phyloP scores from a whole-genome alignment of 2,797 vertebrate genomes.

The Hipposideros larvatus region DNA sequence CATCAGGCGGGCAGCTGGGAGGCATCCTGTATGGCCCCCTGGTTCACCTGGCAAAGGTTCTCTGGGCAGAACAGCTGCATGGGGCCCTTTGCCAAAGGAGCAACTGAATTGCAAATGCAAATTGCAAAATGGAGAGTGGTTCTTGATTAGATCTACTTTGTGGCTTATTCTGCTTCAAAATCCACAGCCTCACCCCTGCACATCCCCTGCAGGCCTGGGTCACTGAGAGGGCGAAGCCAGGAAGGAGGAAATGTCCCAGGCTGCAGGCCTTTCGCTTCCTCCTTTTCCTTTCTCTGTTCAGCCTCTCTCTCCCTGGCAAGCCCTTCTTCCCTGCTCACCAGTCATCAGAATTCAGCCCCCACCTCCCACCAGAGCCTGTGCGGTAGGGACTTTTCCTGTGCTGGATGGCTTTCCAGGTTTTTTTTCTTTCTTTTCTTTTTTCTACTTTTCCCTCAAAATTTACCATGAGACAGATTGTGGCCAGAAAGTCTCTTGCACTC shows the following conservation, averaged over 20 bases:
- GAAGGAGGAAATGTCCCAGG: background rate
- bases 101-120: constrained; percentile 9
- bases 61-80: background rate
- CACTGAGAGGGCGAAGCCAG: background rate
- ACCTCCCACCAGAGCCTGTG: background rate
- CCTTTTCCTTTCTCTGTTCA: background rate
- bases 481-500: background rate
- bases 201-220: background rate
- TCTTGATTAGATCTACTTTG: background rate
- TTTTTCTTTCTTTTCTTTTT: background rate
- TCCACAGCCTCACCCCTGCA: background rate
- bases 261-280: background rate
- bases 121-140: background rate
- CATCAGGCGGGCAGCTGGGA: background rate
- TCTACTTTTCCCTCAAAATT: background rate
- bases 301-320: accelerated
- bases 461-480: background rate
- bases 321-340: background rate
- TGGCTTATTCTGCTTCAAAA: background rate
- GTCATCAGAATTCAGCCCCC: background rate
- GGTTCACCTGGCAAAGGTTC: constrained; percentile 43
- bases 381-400: background rate
- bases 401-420: background rate
- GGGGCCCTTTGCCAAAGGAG: constrained; percentile 37
- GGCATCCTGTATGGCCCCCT: background rate